Evolutionary conservation across 2,797 vertebrate species (phyloP).

Genomic region (Ptychadena robeensis): DNA sequence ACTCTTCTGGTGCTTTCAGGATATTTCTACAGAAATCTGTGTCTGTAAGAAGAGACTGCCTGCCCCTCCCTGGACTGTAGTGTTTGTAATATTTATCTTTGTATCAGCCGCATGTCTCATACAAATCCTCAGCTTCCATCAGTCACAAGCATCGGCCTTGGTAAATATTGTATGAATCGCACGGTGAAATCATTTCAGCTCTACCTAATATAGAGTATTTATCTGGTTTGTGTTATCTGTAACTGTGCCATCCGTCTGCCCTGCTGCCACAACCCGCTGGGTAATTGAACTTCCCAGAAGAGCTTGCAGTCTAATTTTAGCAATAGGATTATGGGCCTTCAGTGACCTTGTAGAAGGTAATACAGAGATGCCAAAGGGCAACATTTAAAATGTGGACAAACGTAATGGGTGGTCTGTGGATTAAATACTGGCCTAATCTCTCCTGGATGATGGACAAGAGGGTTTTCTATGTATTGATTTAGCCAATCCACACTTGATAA

Average conservation of each 20-base stretch:
- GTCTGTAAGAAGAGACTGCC: neutral
- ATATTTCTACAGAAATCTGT: neutral
- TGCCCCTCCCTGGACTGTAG: neutral
- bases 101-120: neutral
- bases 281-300: slow-evolving; percentile 25
- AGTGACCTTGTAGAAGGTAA: slow-evolving; percentile 40
- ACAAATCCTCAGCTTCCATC: neutral
- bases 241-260: slow-evolving; percentile 12
- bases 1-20: too few relatives aligned
- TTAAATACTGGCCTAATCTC: too few relatives aligned
- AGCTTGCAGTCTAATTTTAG: slow-evolving; percentile 37
- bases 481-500: too few relatives aligned
- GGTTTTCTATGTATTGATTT: too few relatives aligned
- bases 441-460: too few relatives aligned
- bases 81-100: neutral
- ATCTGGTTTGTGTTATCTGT: neutral
- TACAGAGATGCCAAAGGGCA: neutral
- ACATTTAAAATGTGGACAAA: neutral
- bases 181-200: neutral
- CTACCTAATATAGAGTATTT: slow-evolving; percentile 16
- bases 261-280: neutral
- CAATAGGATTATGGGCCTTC: neutral
- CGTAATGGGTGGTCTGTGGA: too few relatives aligned
- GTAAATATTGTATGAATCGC: slow-evolving; percentile 41
- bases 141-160: neutral